Percentiles rank a stretch among this genome's conserved stretches.
phyloP scores from a whole-genome alignment of 2,888 invertebrate species.

The Noctua pronuba region DNA sequence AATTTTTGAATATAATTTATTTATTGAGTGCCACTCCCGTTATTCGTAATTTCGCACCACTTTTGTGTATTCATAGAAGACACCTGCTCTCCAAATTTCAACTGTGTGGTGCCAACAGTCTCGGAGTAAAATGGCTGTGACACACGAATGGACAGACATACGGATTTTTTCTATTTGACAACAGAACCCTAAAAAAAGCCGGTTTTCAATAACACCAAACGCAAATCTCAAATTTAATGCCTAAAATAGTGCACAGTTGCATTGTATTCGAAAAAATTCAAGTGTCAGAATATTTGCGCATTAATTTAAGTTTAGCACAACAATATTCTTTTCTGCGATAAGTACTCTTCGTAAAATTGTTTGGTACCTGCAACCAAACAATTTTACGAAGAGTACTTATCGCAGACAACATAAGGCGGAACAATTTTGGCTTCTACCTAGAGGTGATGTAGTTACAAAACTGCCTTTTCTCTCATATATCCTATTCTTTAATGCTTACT shows the following conservation, averaged over 20 bases:
- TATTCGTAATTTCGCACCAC: background rate
- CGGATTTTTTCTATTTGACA: background rate
- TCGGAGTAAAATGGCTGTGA: background rate
- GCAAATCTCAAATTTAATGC: background rate
- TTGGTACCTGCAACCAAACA: too few species aligned
- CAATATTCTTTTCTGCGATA: too few species aligned
- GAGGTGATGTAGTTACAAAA: background rate
- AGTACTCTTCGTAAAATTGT: too few species aligned
- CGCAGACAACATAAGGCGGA: background rate
- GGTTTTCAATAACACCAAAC: background rate
- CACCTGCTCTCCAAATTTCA: background rate
- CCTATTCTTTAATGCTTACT: slow-evolving; percentile 29
- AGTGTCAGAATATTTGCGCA: background rate
- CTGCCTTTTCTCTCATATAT: background rate
- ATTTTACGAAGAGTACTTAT: background rate
- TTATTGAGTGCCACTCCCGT: background rate
- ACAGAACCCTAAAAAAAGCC: background rate
- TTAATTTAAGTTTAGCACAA: too few species aligned
- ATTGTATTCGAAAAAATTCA: background rate
- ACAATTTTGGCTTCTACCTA: background rate
- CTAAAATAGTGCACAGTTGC: background rate
- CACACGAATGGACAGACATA: too few species aligned
- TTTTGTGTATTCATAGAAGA: too few species aligned
- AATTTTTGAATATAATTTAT: too few species aligned
- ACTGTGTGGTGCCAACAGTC: background rate